phyloP scores from a whole-genome alignment of 2,797 vertebrate genomes.

The Lophotriccus pileatus region DNA sequence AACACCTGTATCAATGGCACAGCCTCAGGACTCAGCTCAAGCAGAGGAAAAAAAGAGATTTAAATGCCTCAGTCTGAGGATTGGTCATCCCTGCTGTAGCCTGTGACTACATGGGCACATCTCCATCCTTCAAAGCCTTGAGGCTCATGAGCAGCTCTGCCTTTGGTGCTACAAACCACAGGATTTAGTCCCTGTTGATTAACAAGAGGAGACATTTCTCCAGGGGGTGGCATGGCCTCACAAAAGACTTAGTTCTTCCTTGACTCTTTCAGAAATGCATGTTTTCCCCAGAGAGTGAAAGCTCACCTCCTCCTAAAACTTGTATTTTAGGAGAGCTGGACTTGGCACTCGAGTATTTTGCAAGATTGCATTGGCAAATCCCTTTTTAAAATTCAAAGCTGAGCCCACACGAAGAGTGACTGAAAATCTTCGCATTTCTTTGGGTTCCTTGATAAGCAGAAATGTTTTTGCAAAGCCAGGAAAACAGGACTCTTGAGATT shows the following conservation, averaged over 20 bases:
- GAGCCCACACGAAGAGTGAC: constrained; percentile 20
- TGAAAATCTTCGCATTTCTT: neutral
- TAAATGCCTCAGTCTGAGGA: neutral
- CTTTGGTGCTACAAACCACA: neutral
- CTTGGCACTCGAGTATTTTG: neutral
- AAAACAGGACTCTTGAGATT: neutral
- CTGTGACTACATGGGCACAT: neutral
- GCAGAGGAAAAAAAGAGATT: neutral
- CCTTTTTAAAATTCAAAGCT: constrained; percentile 32
- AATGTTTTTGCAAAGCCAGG: constrained; percentile 22
- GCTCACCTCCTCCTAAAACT: constrained; percentile 22
- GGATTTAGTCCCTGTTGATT: neutral
- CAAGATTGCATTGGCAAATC: constrained; percentile 36
- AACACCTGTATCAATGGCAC: neutral
- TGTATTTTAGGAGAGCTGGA: constrained; percentile 10
- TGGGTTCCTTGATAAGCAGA: constrained; percentile 44
- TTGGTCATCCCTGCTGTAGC: neutral
- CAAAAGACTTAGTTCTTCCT: neutral
- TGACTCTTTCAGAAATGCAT: neutral
- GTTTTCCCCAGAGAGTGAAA: neutral
- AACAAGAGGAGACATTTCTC: neutral
- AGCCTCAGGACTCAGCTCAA: neutral
- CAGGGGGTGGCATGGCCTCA: neutral
- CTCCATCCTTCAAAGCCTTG: neutral
- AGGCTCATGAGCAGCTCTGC: neutral